These are phyloP conservation scores for Struthidea cinerea DNA, from an alignment of 2,113 vertebrate genomes.

Conservation along the genomic window DNA sequence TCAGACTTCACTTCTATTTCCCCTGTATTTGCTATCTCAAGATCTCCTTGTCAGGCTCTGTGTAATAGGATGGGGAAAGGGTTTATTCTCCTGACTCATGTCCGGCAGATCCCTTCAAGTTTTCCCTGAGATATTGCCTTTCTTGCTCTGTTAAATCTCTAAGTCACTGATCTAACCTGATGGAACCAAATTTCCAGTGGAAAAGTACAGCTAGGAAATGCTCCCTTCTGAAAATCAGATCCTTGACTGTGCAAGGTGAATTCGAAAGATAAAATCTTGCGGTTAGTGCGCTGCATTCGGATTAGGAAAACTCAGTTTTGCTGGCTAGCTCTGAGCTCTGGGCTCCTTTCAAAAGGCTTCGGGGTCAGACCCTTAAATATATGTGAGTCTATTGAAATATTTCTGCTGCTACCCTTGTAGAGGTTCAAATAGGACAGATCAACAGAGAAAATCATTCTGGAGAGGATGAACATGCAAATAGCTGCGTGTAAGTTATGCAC, in stretches of 20 bases:
- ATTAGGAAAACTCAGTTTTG: background rate
- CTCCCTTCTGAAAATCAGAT: background rate
- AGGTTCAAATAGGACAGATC: background rate
- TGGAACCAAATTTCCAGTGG: background rate
- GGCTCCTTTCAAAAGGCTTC: background rate
- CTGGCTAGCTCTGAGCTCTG: background rate
- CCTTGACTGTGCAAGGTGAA: background rate
- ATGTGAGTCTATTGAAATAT: background rate
- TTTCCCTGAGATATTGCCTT: background rate
- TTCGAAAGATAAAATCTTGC: background rate
- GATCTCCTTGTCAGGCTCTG: background rate
- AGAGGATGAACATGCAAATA: background rate
- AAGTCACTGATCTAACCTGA: background rate
- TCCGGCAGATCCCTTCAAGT: background rate
- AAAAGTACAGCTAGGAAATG: background rate
- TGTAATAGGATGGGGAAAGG: background rate
- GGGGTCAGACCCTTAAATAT: background rate
- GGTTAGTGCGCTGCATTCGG: background rate
- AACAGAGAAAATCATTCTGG: background rate
- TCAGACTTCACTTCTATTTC: background rate
- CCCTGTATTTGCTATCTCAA: background rate
- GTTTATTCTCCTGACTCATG: background rate
- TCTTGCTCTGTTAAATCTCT: background rate
- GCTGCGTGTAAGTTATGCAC: background rate
- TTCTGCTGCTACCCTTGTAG: background rate